A percentile compares a stretch with the other conserved stretches of the same genome.
Conservation (phyloP, 1,140 invertebrate genomes). For the Microplitis mediator region DNA sequence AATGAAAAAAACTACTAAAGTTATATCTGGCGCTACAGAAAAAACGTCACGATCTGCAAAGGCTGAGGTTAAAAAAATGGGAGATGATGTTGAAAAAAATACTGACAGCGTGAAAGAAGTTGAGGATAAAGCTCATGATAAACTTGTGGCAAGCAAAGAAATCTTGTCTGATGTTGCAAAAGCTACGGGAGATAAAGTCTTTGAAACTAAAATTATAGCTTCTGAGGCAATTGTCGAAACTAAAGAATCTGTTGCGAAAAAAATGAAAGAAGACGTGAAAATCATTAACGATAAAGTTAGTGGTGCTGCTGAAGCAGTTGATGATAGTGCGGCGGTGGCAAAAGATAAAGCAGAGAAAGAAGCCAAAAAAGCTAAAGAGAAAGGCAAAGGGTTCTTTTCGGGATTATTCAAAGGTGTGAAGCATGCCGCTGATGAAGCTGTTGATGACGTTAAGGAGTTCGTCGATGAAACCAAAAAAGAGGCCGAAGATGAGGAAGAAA, state of each 20-base stretch:
- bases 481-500: neutral
- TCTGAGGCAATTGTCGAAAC: conserved; percentile 9
- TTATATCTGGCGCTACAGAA: conserved; percentile 8
- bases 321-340: conserved; percentile 17
- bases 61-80: neutral
- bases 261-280: conserved; percentile 29
- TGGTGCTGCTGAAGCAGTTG: neutral
- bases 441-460: conserved; percentile 24
- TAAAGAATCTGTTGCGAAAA: conserved; percentile 15
- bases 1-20: conserved; percentile 33
- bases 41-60: neutral
- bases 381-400: conserved; percentile 32
- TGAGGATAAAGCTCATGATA: conserved; percentile 9
- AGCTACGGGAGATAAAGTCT: conserved; percentile 34
- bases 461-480: conserved; percentile 23
- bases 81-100: neutral
- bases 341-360: conserved; percentile 37
- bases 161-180: neutral
- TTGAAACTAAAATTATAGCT: neutral
- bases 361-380: conserved; percentile 45
- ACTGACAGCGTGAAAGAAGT: conserved; percentile 13
- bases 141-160: neutral
- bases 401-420: conserved; percentile 35
- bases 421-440: neutral
- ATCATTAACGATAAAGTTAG: conserved; percentile 22